These are phyloP conservation scores for Trilocha varians DNA, from an alignment of 2,888 invertebrate species.

Conservation along the genomic window DNA sequence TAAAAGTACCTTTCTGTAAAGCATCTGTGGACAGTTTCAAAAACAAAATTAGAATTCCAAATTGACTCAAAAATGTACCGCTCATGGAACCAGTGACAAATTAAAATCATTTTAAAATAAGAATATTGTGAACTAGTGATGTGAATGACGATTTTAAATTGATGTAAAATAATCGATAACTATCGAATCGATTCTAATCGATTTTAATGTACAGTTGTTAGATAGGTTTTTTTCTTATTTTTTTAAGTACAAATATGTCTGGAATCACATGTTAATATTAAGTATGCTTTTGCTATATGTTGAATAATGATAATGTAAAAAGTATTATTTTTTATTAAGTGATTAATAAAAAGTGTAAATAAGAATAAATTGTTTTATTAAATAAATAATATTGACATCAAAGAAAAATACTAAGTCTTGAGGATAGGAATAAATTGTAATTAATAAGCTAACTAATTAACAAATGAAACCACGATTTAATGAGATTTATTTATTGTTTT, in stretches of 20 bases:
- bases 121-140: too few species aligned
- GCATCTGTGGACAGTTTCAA: too few species aligned
- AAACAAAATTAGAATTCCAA: too few species aligned
- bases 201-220: not conserved
- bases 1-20: too few species aligned
- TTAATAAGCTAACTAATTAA: not conserved
- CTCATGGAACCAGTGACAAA: too few species aligned
- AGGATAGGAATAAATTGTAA: not conserved
- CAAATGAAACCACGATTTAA: conserved; percentile 1
- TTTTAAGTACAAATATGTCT: conserved; percentile 39
- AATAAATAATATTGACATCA: too few species aligned
- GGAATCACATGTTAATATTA: conserved; percentile 22
- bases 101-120: too few species aligned
- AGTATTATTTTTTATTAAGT: conserved; percentile 60
- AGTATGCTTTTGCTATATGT: conserved; percentile 38
- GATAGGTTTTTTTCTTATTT: conserved; percentile 10
- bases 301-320: conserved; percentile 35
- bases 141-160: too few species aligned
- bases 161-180: not conserved
- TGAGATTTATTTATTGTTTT: conserved; percentile 12
- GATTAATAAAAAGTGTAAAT: conserved; percentile 40
- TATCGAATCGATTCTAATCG: too few species aligned
- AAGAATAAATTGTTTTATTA: conserved; percentile 24
- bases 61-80: too few species aligned
- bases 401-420: too few species aligned